phyloP scores from a whole-genome alignment of 1,140 invertebrate genomes.

The Trichonephila clavipes region DNA sequence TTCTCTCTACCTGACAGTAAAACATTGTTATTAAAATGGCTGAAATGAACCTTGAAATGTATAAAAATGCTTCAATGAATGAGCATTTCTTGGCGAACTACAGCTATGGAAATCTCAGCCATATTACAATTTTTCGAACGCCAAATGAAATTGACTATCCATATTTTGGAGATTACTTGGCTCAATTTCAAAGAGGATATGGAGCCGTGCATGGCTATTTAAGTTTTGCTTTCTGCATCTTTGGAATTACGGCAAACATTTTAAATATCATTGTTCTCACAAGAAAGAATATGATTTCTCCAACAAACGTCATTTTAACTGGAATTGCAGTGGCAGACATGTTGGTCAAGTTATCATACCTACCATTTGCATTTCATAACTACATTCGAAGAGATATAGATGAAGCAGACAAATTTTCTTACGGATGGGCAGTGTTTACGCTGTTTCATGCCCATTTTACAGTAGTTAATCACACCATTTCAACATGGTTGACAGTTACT shows the following conservation, averaged over 20 bases:
- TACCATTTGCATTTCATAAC: conserved; percentile 89
- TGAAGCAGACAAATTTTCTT: conserved; percentile 73
- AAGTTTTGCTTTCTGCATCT: conserved; percentile 88
- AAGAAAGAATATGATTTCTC: conserved; percentile 90
- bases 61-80: conserved; percentile 63
- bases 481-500: conserved; percentile 94
- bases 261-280: conserved; percentile 92
- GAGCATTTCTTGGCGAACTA: conserved; percentile 18
- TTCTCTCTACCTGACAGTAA: no score
- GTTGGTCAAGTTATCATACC: conserved; percentile 92
- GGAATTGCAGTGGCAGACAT: conserved; percentile 91
- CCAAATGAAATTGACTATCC: conserved; percentile 48
- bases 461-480: conserved; percentile 92
- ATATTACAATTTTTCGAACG: neutral
- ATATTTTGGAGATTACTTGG: conserved; percentile 73
- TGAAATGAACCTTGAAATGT: conserved; percentile 55
- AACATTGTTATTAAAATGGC: neutral
- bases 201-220: conserved; percentile 85
- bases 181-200: conserved; percentile 35
- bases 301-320: conserved; percentile 92
- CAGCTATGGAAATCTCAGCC: neutral
- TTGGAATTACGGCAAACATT: conserved; percentile 92
- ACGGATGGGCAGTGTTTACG: conserved; percentile 77
- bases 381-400: conserved; percentile 82
- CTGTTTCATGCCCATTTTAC: conserved; percentile 86